Percentiles rank a stretch among this genome's conserved stretches.
Conservation (phyloP, 2,888 invertebrate species). For the Drosophila bunnanda region DNA sequence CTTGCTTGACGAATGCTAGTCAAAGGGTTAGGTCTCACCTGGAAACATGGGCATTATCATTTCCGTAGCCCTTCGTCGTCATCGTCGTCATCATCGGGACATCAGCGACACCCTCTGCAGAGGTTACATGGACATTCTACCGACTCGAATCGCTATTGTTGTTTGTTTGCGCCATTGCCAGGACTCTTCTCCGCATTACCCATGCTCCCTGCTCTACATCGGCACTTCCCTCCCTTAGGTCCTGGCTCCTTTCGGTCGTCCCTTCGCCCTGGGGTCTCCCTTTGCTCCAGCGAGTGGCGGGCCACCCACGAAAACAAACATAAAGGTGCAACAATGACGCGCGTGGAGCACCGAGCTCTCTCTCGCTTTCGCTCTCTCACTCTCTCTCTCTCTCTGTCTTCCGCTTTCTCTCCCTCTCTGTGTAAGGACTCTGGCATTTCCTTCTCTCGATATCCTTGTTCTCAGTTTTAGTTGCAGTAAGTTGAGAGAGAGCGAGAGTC, state of each 20-base stretch:
- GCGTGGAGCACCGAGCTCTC: slow-evolving; percentile 58
- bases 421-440: neutral
- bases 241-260: slow-evolving; percentile 14
- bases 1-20: neutral
- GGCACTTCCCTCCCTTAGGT: slow-evolving; percentile 13
- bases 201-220: slow-evolving; percentile 18
- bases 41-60: slow-evolving; percentile 20
- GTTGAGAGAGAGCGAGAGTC: neutral
- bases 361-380: slow-evolving; percentile 1
- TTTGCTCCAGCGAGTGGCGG: slow-evolving; percentile 30
- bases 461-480: slow-evolving; percentile 11
- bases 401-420: slow-evolving; percentile 4
- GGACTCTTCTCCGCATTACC: slow-evolving; percentile 29
- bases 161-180: slow-evolving; percentile 73
- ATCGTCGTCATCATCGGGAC: slow-evolving; percentile 42
- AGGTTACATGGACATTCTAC: slow-evolving; percentile 66
- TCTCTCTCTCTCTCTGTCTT: slow-evolving; percentile 2
- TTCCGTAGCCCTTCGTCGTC: slow-evolving; percentile 11
- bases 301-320: slow-evolving; percentile 81
- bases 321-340: slow-evolving; percentile 81
- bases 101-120: slow-evolving; percentile 70
- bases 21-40: slow-evolving; percentile 18
- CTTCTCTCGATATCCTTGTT: neutral
- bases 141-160: slow-evolving; percentile 65
- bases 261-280: slow-evolving; percentile 25